Evolutionary conservation across 2,113 vertebrate genomes (phyloP), one percentile per base, ranked within the genome.

Genomic region (Panurus biarmicus): DNA sequence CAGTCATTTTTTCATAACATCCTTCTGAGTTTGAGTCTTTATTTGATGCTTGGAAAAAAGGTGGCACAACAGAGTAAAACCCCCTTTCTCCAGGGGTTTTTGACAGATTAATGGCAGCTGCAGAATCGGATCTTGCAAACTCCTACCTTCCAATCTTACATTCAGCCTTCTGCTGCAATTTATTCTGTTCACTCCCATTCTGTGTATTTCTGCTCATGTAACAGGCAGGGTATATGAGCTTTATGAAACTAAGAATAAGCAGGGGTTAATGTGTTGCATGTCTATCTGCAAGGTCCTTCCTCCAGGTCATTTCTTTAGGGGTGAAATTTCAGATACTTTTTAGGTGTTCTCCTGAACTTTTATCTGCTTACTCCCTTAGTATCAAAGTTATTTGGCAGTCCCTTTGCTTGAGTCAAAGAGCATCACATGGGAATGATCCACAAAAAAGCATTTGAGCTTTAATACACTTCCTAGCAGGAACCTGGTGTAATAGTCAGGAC

Each of bases 61-160:
- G 44, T 1, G 0, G 60, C 45, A 16, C 9, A 31, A 44, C 7
- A 66, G 40, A 20, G 28, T 60, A 88, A 92, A 94, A 90, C 28
- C 26, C 24, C 14, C 29, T 89, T 80, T 87, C 40, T 92, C 73
- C 38, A 14, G 67, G 65, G 15, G 10, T 36, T 86, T 92, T 74
- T 86, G 80, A 77, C 33, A 64, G 36, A 75, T 81, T 81, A 51
- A 67, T 72, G 65, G 74, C 77, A 89, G 29, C 57, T 51, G 33
- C 53, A 74, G 40, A 54, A 44, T 60, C 0, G 0, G 7, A 36
- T 91, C 62, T 82, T 76, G 58, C n/a, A 53, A 23, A 76, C 28
- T 80, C 22, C 16, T 77, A 8, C 42, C 12, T 80, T 29, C 29
- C 3, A 0, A 12, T 60, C 33, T 35, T 72, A n/a, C 0, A 0